A percentile compares a stretch with the other conserved stretches of the same genome.
These are phyloP conservation scores for Pseudomugil tenellus DNA, from an alignment of 2,797 vertebrate species.

Conservation along the genomic window DNA sequence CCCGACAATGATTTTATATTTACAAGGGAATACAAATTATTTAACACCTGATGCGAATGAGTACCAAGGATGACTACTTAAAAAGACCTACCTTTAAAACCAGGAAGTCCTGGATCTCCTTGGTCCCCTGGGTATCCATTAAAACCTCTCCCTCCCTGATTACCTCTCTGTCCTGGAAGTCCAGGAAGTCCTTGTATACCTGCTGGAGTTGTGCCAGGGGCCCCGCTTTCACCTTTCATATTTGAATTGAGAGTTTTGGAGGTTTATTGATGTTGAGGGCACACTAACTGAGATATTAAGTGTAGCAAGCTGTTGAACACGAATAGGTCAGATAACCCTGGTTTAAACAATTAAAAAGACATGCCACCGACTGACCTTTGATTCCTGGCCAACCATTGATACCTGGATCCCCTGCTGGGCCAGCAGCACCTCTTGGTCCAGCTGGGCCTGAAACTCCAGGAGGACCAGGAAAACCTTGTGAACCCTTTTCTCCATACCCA, in stretches of 20 bases:
- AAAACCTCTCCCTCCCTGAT: slow-evolving; percentile 61
- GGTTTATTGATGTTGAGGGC: neutral
- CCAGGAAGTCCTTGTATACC: slow-evolving; percentile 47
- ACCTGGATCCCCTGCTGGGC: slow-evolving; percentile 59
- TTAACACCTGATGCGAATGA: neutral
- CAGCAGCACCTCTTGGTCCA: slow-evolving; percentile 54
- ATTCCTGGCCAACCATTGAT: slow-evolving; percentile 46
- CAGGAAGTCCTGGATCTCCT: slow-evolving; percentile 55
- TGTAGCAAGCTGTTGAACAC: neutral
- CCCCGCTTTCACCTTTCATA: slow-evolving; percentile 59
- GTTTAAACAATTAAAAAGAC: neutral
- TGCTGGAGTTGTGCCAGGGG: slow-evolving; percentile 24
- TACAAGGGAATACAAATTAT: too few species aligned
- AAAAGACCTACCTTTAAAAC: slow-evolving; percentile 54
- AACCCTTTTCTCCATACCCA: slow-evolving; percentile 55
- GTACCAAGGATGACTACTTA: neutral
- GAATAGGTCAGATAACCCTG: neutral
- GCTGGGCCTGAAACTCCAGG: slow-evolving; percentile 42
- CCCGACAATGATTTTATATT: too few species aligned
- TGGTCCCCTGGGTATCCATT: slow-evolving; percentile 37
- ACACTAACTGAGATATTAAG: neutral
- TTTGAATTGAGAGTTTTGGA: neutral
- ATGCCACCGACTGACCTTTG: slow-evolving; percentile 49
- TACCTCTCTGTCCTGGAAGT: slow-evolving; percentile 51
- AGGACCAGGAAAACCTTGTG: slow-evolving; percentile 57